Evolutionary conservation across 2,113 vertebrate species (phyloP).

Genomic region (Empidonax traillii): DNA sequence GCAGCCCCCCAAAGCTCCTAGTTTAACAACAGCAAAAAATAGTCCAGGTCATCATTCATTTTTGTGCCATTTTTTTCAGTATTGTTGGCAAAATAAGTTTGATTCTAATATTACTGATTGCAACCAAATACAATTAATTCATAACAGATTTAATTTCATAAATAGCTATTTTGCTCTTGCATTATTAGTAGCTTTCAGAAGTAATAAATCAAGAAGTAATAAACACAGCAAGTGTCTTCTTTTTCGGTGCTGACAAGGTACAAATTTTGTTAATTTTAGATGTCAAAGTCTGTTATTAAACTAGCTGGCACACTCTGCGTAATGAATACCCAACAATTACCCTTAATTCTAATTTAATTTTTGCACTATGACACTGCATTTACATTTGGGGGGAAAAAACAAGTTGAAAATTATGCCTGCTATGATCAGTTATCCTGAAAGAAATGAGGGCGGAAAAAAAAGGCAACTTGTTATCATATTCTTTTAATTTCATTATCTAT

Average conservation of each 20-base stretch:
- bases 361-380: not conserved
- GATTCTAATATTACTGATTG: not conserved
- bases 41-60: not conserved
- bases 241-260: not conserved
- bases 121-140: not conserved
- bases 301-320: not conserved
- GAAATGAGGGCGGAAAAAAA: not conserved
- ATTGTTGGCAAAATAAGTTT: not conserved
- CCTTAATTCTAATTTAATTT: slow-evolving; percentile 6
- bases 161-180: not conserved
- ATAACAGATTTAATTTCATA: not conserved
- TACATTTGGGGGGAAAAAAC: not conserved
- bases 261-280: slow-evolving; percentile 24
- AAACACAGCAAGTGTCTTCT: not conserved
- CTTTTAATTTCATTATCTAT: not conserved
- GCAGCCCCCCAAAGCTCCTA: not conserved
- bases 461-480: not conserved
- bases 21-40: not conserved
- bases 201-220: slow-evolving; percentile 28
- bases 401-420: not conserved
- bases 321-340: not conserved
- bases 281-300: slow-evolving; percentile 7
- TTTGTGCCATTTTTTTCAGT: not conserved
- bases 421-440: not conserved
- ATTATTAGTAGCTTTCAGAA: slow-evolving; percentile 19